These are phyloP conservation scores for Hybos culiciformis DNA, from an alignment of 2,888 invertebrate species.

Conservation along the genomic window DNA sequence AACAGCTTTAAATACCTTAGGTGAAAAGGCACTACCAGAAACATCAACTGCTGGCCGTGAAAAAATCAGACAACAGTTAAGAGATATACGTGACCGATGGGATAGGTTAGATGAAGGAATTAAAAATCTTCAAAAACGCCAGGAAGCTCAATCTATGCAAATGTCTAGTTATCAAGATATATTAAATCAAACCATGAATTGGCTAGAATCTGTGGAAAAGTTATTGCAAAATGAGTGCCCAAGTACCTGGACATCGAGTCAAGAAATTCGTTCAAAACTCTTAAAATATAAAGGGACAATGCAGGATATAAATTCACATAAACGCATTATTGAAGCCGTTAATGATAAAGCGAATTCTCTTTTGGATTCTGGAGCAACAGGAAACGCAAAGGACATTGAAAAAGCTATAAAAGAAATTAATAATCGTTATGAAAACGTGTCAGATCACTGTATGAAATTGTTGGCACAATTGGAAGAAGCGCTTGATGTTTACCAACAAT, in stretches of 20 bases:
- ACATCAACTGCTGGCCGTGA: slow-evolving; percentile 87
- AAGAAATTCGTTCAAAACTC: slow-evolving; percentile 71
- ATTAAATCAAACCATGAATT: slow-evolving; percentile 65
- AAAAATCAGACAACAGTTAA: slow-evolving; percentile 69
- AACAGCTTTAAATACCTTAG: slow-evolving; percentile 56
- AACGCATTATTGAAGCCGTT: slow-evolving; percentile 78
- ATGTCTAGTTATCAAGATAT: slow-evolving; percentile 77
- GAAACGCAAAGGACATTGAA: slow-evolving; percentile 43
- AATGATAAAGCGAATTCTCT: slow-evolving; percentile 73
- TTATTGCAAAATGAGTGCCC: slow-evolving; percentile 55
- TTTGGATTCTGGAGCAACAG: slow-evolving; percentile 38
- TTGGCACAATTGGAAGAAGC: slow-evolving; percentile 61
- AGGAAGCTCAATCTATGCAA: slow-evolving; percentile 69
- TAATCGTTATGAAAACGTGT: slow-evolving; percentile 58
- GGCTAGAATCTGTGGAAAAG: slow-evolving; percentile 78
- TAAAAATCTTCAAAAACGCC: slow-evolving; percentile 68
- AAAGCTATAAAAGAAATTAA: slow-evolving; percentile 59
- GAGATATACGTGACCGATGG: slow-evolving; percentile 72
- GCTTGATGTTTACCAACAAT: slow-evolving; percentile 71
- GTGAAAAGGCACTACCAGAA: slow-evolving; percentile 83
- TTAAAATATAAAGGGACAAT: slow-evolving; percentile 73
- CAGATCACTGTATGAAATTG: slow-evolving; percentile 49
- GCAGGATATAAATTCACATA: slow-evolving; percentile 83
- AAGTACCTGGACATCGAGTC: slow-evolving; percentile 59
- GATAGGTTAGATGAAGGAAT: slow-evolving; percentile 75